Evolutionary conservation across 2,888 invertebrate genomes (phyloP), one percentile per base, ranked within the genome.

Genomic region (Drosophila suboccidentalis): DNA sequence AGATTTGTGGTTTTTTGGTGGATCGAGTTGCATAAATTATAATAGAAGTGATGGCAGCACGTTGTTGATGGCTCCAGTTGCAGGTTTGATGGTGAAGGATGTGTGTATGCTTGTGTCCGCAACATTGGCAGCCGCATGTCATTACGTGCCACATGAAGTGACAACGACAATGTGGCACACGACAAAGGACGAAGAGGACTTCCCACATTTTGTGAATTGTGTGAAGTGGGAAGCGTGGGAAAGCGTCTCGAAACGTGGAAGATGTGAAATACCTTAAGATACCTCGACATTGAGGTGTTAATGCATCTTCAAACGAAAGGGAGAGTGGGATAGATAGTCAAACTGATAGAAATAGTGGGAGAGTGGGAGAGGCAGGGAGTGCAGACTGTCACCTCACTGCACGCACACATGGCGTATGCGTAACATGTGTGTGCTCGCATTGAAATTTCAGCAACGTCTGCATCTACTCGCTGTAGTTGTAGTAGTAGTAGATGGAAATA

Each of bases 71-170:
- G 26, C 5, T 26, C 26, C 26, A 26, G 34, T 29, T 53, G 43
- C 2, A 53, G 51, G 44, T 19, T 38, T 38, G 53, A 59, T 36
- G 50, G 29, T 38, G 47, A 22, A 4, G 4, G 57, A 55, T 71
- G 51, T 22, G 64, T 43, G 64, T 43, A 54, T 60, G 60, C 64
- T 22, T 61, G 66, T 67, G 82, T 71, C 82, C 80, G 55, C 82
- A 79, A 70, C 85, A 79, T 82, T 80, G 83, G 62, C 87, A 82
- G 75, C 75, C 86, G 71, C 86, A 85, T 86, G 88, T 82, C 88
- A 86, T 87, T 82, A 82, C 75, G 80, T 85, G 88, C 78, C 67
- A 77, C 75, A 75, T 63, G 34, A 59, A 43, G 61, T 70, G 65
- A 50, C 66, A 68, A 46, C 57, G 43, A 71, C 59, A 58, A 55